Evolutionary conservation across 1,140 invertebrate genomes (phyloP), one percentile per base, ranked within the genome.

Genomic region (Conus betulinus): DNA sequence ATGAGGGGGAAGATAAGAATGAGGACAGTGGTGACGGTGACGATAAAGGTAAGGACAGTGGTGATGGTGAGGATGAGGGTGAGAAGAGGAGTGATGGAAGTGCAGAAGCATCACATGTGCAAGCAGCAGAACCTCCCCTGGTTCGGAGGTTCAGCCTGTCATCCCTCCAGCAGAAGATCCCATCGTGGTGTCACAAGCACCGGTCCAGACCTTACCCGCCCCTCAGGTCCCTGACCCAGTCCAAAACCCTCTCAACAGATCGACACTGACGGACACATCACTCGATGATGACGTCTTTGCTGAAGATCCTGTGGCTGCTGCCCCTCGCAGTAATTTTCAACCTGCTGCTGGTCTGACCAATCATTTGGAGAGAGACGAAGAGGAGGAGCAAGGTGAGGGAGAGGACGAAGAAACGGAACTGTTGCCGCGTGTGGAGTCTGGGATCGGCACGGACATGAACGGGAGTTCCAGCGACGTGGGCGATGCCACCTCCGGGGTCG

Each of bases 1-100:
- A 67, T 20, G 84, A 85, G 8, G 88, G 87, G 7, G 88, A 86
- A 8, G 88, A 71, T 55, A n/a, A n/a, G n/a, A n/a, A n/a, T n/a
- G 88, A 88, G 6, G 85, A 67, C 23, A 55, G 20, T 53, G 86
- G 20, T 71, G 84, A 87, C 11, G 55, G 55, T 67, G 79, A 67
- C 10, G 84, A 86, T 20, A 74, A 86, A 20, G 15, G 52, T 15
- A 5, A 6, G 17, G 20, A 84, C 27, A 52, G 55, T 20, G n/a
- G n/a, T n/a, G n/a, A n/a, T n/a, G n/a, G n/a, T n/a, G n/a, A n/a
- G n/a, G n/a, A n/a, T n/a, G n/a, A n/a, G n/a, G n/a, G n/a, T n/a
- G n/a, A n/a, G n/a, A n/a, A n/a, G n/a, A n/a, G n/a, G n/a, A n/a
- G n/a, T n/a, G n/a, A n/a, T n/a, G 20, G 82, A 25, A 25, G 23